Evolutionary conservation across 2,113 vertebrate genomes (phyloP).

Genomic region (Cyprinodon variegatus): DNA sequence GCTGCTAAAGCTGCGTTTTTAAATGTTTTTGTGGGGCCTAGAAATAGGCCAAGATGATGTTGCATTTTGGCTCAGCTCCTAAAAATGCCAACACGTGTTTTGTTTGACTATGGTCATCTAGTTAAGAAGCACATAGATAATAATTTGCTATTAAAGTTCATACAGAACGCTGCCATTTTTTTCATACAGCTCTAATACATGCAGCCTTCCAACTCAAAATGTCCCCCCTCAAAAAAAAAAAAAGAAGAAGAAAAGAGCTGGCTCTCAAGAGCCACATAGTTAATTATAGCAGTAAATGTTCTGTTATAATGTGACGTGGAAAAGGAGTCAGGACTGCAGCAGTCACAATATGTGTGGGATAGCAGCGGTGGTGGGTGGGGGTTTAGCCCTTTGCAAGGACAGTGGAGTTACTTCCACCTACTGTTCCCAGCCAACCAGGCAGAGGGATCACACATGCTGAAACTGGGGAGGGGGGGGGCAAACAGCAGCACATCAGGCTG

Average conservation of each 20-base stretch:
- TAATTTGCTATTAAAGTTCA: background rate
- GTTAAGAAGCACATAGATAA: background rate
- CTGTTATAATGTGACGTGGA: background rate
- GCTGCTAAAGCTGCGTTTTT: constrained; percentile 10
- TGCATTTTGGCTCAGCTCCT: background rate
- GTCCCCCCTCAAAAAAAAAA: background rate
- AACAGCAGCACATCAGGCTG: constrained; percentile 31
- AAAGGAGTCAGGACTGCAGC: background rate
- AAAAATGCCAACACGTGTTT: background rate
- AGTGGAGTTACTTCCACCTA: constrained; percentile 28
- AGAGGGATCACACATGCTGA: constrained; percentile 9
- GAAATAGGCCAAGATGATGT: constrained; percentile 4
- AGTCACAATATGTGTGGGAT: background rate
- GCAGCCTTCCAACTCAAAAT: background rate
- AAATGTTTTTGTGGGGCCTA: background rate
- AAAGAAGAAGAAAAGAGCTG: background rate
- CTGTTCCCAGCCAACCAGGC: constrained; percentile 5
- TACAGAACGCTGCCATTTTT: background rate
- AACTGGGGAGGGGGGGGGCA: background rate
- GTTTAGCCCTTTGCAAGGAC: constrained; percentile 25
- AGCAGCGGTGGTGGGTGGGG: background rate
- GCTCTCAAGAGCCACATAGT: background rate
- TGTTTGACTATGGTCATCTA: background rate
- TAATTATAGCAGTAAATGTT: background rate
- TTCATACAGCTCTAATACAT: background rate